Base-by-base conservation (phyloP, 2,888 invertebrate genomes). In the Hemithea aestivaria region DNA sequence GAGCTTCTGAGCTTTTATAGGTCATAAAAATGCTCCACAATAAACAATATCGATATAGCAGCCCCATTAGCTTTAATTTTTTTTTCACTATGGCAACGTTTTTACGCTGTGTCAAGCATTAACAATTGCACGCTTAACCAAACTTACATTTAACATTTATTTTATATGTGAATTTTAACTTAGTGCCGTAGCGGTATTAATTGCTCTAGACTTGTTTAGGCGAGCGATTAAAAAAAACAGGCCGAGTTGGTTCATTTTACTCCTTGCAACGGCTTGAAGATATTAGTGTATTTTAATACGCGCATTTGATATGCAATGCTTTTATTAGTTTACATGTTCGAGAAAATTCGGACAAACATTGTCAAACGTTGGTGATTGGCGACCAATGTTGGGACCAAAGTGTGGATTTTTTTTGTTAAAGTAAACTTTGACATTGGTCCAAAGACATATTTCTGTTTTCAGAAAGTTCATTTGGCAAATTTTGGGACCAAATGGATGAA, bases 151-250 rank as follows among this genome's bases (percentile, higher is more conserved):
- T 58, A 61, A 58, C 46, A 47, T 71, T 68, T 54, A 63, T 60
- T 64, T 69, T 68, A 75, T 76, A 76, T 79, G 77, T 69, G 83
- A 82, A 79, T 84, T 82, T 76, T 70, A 78, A 77, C 75, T 71
- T 74, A 76, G 65, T 69, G 69, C 61, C 69, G 68, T 48, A 51
- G 47, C 50, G 48, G 31, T 47, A 45, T 45, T 37, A 32, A 34
- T 37, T 37, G 43, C 40, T 46, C 44, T 51, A 53, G 45, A 46
- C 51, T 54, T 56, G 58, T 48, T 56, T 62, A 68, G 58, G 65
- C 63, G 43, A 56, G 53, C 39, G 43, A 32, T 35, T 51, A 48
- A 50, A 10, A 34, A 48, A 45, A 34, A 37, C 36, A 48, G 50
- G 50, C 48, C 45, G 27, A 35, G 41, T 40, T 30, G 21, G 6